phyloP scores from a whole-genome alignment of 2,797 vertebrate genomes.

The Remorina albescens region DNA sequence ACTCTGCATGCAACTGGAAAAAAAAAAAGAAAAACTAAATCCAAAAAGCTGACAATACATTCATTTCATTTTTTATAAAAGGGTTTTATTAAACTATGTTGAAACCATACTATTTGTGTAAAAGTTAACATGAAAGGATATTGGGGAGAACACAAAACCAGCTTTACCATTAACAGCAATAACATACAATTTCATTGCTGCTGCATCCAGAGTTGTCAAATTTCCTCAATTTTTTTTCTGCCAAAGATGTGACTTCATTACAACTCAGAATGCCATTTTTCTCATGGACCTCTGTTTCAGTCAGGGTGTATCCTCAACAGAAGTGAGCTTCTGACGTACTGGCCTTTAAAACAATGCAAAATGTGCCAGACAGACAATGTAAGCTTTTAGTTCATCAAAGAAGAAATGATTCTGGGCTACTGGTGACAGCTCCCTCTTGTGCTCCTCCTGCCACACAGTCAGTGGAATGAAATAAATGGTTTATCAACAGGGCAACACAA shows the following conservation, averaged over 20 bases:
- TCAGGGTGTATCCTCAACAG: background rate
- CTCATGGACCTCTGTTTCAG: background rate
- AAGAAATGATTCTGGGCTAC: background rate
- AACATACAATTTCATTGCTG: background rate
- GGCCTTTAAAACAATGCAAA: background rate
- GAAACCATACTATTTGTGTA: background rate
- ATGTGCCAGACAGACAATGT: background rate
- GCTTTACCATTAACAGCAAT: background rate
- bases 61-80: background rate
- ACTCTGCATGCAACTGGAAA: background rate
- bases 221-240: background rate
- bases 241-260: background rate
- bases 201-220: background rate
- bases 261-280: background rate
- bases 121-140: background rate
- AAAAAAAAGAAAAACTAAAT: accelerated
- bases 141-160: too few species aligned
- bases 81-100: conserved; percentile 6
- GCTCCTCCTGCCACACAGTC: conserved; percentile 28
- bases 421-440: conserved; percentile 64
- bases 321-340: background rate
- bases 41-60: background rate
- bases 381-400: background rate
- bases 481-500: background rate
- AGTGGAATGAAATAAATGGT: background rate